These are phyloP conservation scores for Lutraria lutraria DNA, from an alignment of 2,888 invertebrate species.

Conservation along the genomic window DNA sequence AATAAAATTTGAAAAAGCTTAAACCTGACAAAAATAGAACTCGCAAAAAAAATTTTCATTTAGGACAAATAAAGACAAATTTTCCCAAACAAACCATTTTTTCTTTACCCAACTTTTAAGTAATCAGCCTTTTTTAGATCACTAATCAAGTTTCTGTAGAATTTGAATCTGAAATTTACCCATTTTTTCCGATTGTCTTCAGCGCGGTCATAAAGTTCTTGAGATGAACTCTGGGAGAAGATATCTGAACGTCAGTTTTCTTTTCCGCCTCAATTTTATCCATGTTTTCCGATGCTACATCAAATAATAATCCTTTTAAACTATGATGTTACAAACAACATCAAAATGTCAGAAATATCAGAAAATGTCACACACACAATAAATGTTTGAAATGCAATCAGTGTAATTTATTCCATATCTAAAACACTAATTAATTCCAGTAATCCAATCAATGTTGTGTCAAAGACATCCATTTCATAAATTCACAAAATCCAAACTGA, in stretches of 20 bases:
- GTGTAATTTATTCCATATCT: neutral
- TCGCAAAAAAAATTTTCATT: too few species aligned
- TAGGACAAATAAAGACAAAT: too few species aligned
- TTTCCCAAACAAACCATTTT: too few species aligned
- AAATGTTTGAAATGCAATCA: slow-evolving; percentile 5
- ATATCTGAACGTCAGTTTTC: slow-evolving; percentile 38
- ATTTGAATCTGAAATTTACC: slow-evolving; percentile 44
- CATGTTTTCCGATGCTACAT: slow-evolving; percentile 32
- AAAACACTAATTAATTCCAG: neutral
- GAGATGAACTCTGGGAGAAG: slow-evolving; percentile 64
- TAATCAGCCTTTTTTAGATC: too few species aligned
- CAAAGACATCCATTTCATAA: neutral
- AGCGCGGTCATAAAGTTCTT: slow-evolving; percentile 69
- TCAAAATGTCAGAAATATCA: neutral
- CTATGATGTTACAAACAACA: neutral
- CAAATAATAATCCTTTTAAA: neutral
- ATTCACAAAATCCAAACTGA: neutral
- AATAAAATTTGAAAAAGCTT: too few species aligned
- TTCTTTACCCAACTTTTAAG: too few species aligned
- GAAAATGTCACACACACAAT: slow-evolving; percentile 7
- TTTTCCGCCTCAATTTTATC: slow-evolving; percentile 51
- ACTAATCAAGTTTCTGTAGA: too few species aligned
- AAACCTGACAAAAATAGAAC: too few species aligned
- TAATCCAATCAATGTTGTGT: neutral
- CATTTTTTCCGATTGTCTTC: slow-evolving; percentile 66